Percentiles rank a stretch among this genome's conserved stretches.
Conservation (phyloP, 2,888 invertebrate species). For the Ichneumoninae sp. region DNA sequence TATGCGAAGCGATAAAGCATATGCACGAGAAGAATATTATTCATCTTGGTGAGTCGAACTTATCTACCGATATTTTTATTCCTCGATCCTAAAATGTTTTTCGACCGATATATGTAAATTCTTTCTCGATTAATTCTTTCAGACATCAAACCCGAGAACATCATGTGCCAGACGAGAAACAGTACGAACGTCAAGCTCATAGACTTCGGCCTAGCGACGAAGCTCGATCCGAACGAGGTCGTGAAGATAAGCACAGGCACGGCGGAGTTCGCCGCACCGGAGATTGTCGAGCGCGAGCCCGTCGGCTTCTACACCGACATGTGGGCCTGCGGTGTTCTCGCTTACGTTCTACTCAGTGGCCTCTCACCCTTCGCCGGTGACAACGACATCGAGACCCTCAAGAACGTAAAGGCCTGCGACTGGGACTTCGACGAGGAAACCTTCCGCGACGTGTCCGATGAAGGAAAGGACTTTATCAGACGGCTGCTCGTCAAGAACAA, state of each 20-base stretch:
- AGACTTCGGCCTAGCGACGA: slow-evolving; percentile 99
- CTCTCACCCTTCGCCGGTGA: slow-evolving; percentile 99
- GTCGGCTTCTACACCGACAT: slow-evolving; percentile 99
- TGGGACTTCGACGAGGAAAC: slow-evolving; percentile 99
- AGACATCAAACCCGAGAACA: slow-evolving; percentile 99
- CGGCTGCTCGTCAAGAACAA: slow-evolving; percentile 96
- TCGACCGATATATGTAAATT: not conserved
- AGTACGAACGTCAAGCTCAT: slow-evolving; percentile 99
- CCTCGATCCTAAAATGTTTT: not conserved
- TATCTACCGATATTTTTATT: not conserved
- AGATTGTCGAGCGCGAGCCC: slow-evolving; percentile 99
- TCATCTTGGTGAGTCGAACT: slow-evolving; percentile 89
- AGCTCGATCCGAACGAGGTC: slow-evolving; percentile 98
- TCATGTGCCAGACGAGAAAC: slow-evolving; percentile 98
- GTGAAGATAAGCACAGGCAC: slow-evolving; percentile 99
- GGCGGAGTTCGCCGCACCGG: slow-evolving; percentile 99
- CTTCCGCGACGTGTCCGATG: slow-evolving; percentile 96
- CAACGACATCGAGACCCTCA: slow-evolving; percentile 98
- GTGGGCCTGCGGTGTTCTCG: slow-evolving; percentile 99
- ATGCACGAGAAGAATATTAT: slow-evolving; percentile 99
- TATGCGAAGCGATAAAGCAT: slow-evolving; percentile 98
- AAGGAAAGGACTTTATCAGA: slow-evolving; percentile 99
- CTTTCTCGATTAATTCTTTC: slow-evolving; percentile 61
- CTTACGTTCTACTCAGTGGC: slow-evolving; percentile 98
- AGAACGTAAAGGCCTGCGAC: slow-evolving; percentile 99